Evolutionary conservation across 2,797 vertebrate genomes (phyloP), one percentile per base, ranked within the genome.

Genomic region (Nyctibius grandis): DNA sequence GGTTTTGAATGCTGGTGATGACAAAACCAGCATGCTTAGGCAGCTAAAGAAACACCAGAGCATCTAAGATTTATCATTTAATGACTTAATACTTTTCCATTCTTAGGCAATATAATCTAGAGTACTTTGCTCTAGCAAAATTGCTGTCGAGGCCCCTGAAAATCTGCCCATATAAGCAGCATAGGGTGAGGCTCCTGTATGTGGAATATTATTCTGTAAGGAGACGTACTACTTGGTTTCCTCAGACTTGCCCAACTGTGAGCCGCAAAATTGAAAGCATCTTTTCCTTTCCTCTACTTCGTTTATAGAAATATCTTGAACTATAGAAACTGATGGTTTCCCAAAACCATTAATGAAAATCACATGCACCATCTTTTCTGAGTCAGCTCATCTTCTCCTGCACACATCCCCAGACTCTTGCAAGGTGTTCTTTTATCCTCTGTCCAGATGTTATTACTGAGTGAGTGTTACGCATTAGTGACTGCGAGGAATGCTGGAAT

Each of bases 391-490:
- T 81, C 65, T 80, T 72, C 36, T 48, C 61, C 68, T 61, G 63
- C 89, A 89, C 63, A 76, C 40, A 51, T 68, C 76, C 59, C 47
- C 44, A 53, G 54, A 63, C 36, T 79, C 79, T 67, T 64, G 44
- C 63, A 93, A 67, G 88, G 85, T 54, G 57, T 86, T 93, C 70
- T 78, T 95, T 89, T 68, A 86, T 92, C 77, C 85, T 75, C 77
- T 47, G 13, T 79, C 92, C 97, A 97, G 94, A 85, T 95, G 95
- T 91, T 95, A 64, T 29, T 91, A 69, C 81, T 95, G 94, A 95
- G 90, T 51, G 60, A 82, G 68, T 47, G 47, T 76, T 91, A 36
- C 2, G 23, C 76, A 48, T 78, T 67, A 76, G 40, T 59, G 78
- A 87, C 68, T 69, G 51, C 54, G 40, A 92, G 65, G 89, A 91